These are phyloP conservation scores for Anthopleura sola DNA, from an alignment of 64 coral and sea anemone species.

Conservation along the genomic window DNA sequence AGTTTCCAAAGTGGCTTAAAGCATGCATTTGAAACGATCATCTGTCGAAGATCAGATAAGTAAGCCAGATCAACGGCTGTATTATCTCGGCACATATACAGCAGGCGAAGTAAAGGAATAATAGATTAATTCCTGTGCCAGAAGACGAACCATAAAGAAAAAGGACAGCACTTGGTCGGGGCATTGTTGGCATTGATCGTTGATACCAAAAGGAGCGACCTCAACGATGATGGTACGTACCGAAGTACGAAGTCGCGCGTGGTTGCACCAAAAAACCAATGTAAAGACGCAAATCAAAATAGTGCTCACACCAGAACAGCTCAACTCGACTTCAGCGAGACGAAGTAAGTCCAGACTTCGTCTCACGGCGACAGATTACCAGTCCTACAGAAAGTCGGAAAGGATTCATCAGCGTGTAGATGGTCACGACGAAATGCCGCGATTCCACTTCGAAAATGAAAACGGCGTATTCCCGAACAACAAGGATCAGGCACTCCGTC, in stretches of 20 bases:
- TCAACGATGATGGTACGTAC: no score
- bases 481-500: background rate
- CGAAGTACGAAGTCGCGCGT: no score
- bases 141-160: conserved; percentile 34
- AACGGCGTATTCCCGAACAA: conserved; percentile 17
- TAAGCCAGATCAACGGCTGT: conserved; percentile 10
- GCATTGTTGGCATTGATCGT: conserved; percentile 18
- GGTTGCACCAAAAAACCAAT: no score
- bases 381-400: background rate
- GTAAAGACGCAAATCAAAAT: background rate
- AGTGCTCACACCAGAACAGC: background rate
- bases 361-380: conserved; percentile 24
- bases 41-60: conserved; percentile 37
- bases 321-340: conserved; percentile 17
- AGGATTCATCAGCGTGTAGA: background rate
- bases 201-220: background rate
- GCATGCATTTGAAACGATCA: conserved; percentile 52
- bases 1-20: conserved; percentile 56
- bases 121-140: conserved; percentile 29
- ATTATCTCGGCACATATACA: conserved; percentile 39
- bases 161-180: conserved; percentile 22
- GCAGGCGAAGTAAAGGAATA: conserved; percentile 44
- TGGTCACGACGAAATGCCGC: conserved; percentile 21
- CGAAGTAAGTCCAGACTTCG: background rate
- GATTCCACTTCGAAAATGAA: conserved; percentile 22